These are phyloP conservation scores for Diplodus puntazzo DNA, from an alignment of 2,797 vertebrate species.

Conservation along the genomic window DNA sequence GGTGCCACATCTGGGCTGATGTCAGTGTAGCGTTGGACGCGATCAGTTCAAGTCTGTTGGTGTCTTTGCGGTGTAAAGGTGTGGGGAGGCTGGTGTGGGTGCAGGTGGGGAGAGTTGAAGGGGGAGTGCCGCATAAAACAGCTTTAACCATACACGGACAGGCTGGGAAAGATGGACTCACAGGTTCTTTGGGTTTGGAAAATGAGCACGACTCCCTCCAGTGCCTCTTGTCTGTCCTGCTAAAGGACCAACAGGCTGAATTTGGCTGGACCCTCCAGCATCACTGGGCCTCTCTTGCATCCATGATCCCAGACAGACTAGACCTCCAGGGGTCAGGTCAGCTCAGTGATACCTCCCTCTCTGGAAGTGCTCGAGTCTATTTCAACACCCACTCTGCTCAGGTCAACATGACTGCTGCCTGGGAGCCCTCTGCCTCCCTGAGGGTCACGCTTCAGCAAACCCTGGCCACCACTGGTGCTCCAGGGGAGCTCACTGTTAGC, in stretches of 20 bases:
- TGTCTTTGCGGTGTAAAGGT: constrained; percentile 61
- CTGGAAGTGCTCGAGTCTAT: constrained; percentile 38
- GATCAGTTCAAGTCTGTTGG: constrained; percentile 49
- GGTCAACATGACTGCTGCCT: constrained; percentile 40
- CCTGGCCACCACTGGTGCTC: constrained; percentile 8
- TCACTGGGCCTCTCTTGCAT: constrained; percentile 54
- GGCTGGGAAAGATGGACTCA: constrained; percentile 44
- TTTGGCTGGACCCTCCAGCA: constrained; percentile 63
- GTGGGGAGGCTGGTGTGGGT: constrained; percentile 60
- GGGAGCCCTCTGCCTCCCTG: constrained; percentile 40
- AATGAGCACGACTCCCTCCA: constrained; percentile 54
- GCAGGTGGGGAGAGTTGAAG: constrained; percentile 31
- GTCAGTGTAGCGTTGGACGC: constrained; percentile 47
- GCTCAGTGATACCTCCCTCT: constrained; percentile 49
- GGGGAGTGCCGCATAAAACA: constrained; percentile 15
- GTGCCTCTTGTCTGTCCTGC: constrained; percentile 25
- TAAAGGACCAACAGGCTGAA: constrained; percentile 50
- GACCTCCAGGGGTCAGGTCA: constrained; percentile 51
- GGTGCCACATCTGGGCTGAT: constrained; percentile 68
- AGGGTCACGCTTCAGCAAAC: constrained; percentile 56
- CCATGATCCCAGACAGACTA: constrained; percentile 63
- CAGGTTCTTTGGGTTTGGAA: constrained; percentile 53
- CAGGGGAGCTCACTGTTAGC: constrained; percentile 33
- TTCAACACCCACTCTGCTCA: constrained; percentile 44
- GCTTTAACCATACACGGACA: constrained; percentile 54